Evolutionary conservation across 2,113 vertebrate genomes (phyloP).

Genomic region (Forbesichthys agassizii): DNA sequence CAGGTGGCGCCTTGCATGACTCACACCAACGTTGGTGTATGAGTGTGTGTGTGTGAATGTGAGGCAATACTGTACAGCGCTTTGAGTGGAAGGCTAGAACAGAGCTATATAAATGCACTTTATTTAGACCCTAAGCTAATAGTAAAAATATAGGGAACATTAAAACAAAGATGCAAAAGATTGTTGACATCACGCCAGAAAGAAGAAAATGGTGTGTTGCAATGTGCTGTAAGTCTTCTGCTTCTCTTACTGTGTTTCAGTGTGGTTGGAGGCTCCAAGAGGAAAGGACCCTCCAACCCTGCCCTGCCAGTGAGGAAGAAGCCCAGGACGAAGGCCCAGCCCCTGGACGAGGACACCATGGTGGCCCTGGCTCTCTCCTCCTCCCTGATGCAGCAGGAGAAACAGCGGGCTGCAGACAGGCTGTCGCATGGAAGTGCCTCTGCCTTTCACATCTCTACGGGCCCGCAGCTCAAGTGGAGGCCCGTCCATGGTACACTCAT

Average conservation of each 20-base stretch:
- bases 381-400: slow-evolving; percentile 80
- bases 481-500: slow-evolving; percentile 31
- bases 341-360: slow-evolving; percentile 83
- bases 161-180: too few relatives aligned
- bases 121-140: too few relatives aligned
- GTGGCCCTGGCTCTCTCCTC: slow-evolving; percentile 92
- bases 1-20: too few relatives aligned
- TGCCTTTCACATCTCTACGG: slow-evolving; percentile 13
- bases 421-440: slow-evolving; percentile 13
- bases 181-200: too few relatives aligned
- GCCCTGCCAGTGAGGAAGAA: slow-evolving; percentile 75
- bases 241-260: slow-evolving; percentile 40
- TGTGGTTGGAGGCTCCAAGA: slow-evolving; percentile 60
- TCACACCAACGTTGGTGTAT: too few relatives aligned
- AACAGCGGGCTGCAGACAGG: slow-evolving; percentile 21
- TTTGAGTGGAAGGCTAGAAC: too few relatives aligned
- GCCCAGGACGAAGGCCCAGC: slow-evolving; percentile 68
- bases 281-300: slow-evolving; percentile 71
- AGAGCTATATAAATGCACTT: too few relatives aligned
- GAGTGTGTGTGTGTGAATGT: too few relatives aligned
- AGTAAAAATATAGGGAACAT: too few relatives aligned
- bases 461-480: slow-evolving; percentile 61
- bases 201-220: neutral
- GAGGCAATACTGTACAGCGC: too few relatives aligned
- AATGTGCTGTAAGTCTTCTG: neutral